Evolutionary conservation across 1,140 invertebrate genomes (phyloP).

Genomic region (Papilio polytes): DNA sequence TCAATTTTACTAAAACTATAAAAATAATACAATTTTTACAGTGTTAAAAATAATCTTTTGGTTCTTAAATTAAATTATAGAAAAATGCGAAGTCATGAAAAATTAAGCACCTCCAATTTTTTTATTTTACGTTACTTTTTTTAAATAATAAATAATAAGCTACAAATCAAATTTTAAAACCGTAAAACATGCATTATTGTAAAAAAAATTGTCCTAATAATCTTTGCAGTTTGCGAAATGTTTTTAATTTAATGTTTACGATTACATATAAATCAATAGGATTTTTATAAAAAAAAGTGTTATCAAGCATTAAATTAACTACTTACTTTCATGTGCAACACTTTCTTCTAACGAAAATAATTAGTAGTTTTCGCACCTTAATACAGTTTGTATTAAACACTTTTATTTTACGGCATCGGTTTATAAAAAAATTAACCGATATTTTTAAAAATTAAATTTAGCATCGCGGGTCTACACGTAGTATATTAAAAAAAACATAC

Average conservation of each 20-base stretch:
- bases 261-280: slow-evolving; percentile 9
- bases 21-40: too few species aligned
- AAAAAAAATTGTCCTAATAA: background rate
- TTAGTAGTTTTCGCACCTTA: slow-evolving; percentile 3
- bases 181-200: background rate
- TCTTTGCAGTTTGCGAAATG: slow-evolving; percentile 26
- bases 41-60: too few species aligned
- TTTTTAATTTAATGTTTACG: too few species aligned
- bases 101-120: too few species aligned
- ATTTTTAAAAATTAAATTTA: slow-evolving; percentile 23
- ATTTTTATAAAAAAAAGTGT: background rate
- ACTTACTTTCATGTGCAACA: slow-evolving; percentile 48
- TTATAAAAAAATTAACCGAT: background rate
- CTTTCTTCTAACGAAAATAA: slow-evolving; percentile 43
- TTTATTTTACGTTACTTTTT: too few species aligned
- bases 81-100: too few species aligned
- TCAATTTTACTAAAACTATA: background rate
- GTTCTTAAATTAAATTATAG: too few species aligned
- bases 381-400: slow-evolving; percentile 17
- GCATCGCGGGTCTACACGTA: slow-evolving; percentile 23
- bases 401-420: slow-evolving; percentile 22
- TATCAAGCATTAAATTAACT: slow-evolving; percentile 24
- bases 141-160: background rate
- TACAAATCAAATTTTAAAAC: too few species aligned
- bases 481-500: slow-evolving; percentile 15